A percentile compares a stretch with the other conserved stretches of the same genome.
phyloP scores from a whole-genome alignment of 2,113 vertebrate genomes.

The Semicossyphus pulcher region DNA sequence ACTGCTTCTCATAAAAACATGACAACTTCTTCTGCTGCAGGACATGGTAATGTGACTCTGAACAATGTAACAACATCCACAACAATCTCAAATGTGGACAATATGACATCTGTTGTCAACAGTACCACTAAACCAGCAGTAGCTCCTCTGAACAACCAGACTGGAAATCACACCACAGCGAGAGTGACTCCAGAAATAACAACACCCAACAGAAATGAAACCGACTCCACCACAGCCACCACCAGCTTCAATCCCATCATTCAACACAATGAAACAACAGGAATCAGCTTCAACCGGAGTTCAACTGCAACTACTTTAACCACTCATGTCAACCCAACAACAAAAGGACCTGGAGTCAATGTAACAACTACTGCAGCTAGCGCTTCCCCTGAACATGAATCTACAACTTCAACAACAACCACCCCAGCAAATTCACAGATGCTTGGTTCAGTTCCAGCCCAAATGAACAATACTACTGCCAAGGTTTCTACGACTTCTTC shows the following conservation, averaged over 20 bases:
- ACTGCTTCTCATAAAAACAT: neutral
- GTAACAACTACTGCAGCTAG: neutral
- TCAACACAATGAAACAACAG: neutral
- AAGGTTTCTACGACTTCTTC: neutral
- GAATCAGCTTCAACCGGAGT: neutral
- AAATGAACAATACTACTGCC: neutral
- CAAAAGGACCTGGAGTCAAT: neutral
- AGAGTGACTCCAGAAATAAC: neutral
- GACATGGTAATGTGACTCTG: neutral
- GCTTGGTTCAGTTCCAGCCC: neutral
- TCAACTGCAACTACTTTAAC: neutral
- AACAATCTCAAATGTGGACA: neutral
- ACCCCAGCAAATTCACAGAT: neutral
- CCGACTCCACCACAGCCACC: neutral
- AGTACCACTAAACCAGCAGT: conserved; percentile 12
- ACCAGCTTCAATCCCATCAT: neutral
- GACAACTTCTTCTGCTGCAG: neutral
- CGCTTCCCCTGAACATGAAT: too few relatives aligned
- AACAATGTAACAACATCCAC: neutral
- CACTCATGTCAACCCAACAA: neutral
- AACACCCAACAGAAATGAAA: neutral
- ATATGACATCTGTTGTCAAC: neutral
- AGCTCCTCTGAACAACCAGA: conserved; percentile 21
- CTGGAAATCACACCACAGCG: conserved; percentile 14
- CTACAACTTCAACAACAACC: neutral